Percentiles rank a stretch among this genome's conserved stretches.
These are phyloP conservation scores for Cistogaster globosa DNA, from an alignment of 2,888 invertebrate species.

Conservation along the genomic window DNA sequence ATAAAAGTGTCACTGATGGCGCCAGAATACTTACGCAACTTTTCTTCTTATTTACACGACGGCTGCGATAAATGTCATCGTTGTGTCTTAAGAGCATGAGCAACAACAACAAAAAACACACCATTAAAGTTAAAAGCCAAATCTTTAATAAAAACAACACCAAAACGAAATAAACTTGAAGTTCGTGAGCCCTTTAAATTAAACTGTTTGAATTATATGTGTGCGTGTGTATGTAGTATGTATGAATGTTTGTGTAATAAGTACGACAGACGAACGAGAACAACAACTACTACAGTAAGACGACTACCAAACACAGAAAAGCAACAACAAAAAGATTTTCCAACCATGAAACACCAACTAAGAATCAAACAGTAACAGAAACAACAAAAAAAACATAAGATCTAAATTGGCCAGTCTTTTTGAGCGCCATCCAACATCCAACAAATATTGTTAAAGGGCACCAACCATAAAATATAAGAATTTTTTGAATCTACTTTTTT, in stretches of 20 bases:
- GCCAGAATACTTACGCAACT: constrained; percentile 71
- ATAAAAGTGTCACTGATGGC: constrained; percentile 74
- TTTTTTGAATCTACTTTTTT: constrained; percentile 35
- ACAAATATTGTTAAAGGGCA: constrained; percentile 46
- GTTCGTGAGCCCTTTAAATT: constrained; percentile 50
- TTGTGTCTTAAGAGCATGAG: not conserved
- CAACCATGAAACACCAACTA: constrained; percentile 39
- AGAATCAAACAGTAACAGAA: constrained; percentile 12
- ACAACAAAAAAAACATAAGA: constrained; percentile 34
- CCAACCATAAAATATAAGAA: constrained; percentile 55
- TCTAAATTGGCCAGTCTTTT: constrained; percentile 56
- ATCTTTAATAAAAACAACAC: constrained; percentile 50
- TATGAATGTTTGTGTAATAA: not conserved
- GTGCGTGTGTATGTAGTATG: constrained; percentile 5
- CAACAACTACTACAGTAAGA: constrained; percentile 33
- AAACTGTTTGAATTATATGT: constrained; percentile 54
- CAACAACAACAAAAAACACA: constrained; percentile 40
- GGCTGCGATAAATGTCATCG: constrained; percentile 42
- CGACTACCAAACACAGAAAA: not conserved
- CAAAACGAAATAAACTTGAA: constrained; percentile 48
- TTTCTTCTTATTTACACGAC: constrained; percentile 41
- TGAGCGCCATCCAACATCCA: constrained; percentile 52
- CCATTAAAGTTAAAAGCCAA: constrained; percentile 65
- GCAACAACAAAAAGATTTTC: constrained; percentile 29
- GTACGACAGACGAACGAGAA: constrained; percentile 3